phyloP scores from a whole-genome alignment of 92 coral and sea anemone species.

The Bergia sp. region DNA sequence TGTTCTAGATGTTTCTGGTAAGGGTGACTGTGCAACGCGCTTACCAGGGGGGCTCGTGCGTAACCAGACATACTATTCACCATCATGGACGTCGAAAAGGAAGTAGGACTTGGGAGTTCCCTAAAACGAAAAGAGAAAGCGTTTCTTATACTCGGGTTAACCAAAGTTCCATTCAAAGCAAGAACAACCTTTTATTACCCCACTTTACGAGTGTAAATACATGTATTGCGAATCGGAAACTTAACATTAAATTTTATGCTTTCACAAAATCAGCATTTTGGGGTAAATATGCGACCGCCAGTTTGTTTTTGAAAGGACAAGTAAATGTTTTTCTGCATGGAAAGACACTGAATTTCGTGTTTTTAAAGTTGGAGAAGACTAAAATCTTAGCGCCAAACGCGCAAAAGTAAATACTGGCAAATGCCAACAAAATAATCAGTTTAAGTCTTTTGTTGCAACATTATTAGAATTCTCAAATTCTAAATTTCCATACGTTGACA shows the following conservation, averaged over 20 bases:
- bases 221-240: too few species aligned
- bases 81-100: constrained; percentile 71
- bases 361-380: not conserved
- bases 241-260: too few species aligned
- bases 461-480: too few species aligned
- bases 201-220: too few species aligned
- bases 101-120: constrained; percentile 71
- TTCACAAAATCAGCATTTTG: not conserved
- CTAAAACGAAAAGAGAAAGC: constrained; percentile 33
- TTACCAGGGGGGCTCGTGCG: constrained; percentile 81
- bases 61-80: constrained; percentile 76
- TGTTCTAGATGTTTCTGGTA: constrained; percentile 51
- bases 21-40: constrained; percentile 41
- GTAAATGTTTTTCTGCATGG: too few species aligned
- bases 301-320: not conserved
- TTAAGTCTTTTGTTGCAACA: too few species aligned
- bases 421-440: too few species aligned
- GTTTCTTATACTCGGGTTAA: not conserved
- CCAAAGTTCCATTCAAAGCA: not conserved
- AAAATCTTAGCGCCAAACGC: too few species aligned
- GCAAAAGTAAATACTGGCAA: too few species aligned
- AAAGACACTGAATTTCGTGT: not conserved
- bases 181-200: too few species aligned
- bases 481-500: too few species aligned
- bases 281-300: not conserved